Conservation (phyloP, 2,113 vertebrate species). For the Myotis davidii region DNA sequence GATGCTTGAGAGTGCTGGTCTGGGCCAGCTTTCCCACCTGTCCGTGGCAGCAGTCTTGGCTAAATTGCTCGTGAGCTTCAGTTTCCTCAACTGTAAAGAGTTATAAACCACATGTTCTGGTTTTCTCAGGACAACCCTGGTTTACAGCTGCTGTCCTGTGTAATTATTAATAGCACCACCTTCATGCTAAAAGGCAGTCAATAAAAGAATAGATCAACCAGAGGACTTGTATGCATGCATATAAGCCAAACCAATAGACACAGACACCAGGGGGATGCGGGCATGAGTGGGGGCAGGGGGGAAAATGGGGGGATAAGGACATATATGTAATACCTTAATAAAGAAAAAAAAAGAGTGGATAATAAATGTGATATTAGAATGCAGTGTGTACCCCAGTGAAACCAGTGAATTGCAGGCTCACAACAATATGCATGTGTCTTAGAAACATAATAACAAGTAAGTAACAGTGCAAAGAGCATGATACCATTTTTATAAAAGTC, state of each 20-base stretch:
- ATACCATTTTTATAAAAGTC: background rate
- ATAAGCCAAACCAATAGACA: no score
- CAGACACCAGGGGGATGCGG: no score
- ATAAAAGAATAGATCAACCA: no score
- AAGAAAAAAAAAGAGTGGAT: background rate
- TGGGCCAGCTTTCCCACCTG: background rate
- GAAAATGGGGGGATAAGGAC: no score
- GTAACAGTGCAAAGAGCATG: background rate
- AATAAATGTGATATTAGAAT: background rate
- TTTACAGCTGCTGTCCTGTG: constrained; percentile 23
- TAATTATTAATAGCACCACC: constrained; percentile 51
- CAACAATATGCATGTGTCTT: background rate
- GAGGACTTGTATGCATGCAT: no score
- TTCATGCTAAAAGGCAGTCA: background rate
- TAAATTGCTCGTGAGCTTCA: background rate
- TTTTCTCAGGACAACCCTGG: background rate
- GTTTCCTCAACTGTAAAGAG: background rate
- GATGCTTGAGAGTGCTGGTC: background rate
- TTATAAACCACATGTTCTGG: background rate
- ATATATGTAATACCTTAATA: no score
- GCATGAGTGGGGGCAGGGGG: no score
- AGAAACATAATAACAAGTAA: background rate
- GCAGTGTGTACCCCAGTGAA: background rate
- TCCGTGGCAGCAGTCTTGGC: background rate
- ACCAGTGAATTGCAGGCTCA: background rate